Evolutionary conservation across 2,113 vertebrate species (phyloP).

Genomic region (Prunella himalayana): DNA sequence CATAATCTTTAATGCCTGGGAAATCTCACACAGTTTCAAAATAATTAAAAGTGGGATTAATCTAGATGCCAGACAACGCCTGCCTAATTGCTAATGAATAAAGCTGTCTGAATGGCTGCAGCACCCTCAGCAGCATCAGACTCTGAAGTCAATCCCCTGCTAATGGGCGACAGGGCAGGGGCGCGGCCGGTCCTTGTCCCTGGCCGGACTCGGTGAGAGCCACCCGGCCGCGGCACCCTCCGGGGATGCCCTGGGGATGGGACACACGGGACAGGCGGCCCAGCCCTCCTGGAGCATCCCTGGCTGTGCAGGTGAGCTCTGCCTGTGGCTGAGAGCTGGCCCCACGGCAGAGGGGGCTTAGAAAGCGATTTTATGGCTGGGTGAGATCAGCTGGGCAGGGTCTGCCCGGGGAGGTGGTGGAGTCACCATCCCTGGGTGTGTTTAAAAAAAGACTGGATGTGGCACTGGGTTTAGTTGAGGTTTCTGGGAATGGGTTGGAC

Average conservation of each 20-base stretch:
- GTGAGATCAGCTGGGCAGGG: neutral
- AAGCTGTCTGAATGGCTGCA: neutral
- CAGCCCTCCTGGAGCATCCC: neutral
- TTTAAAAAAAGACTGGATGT: neutral
- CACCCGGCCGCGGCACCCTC: neutral
- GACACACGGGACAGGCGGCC: accelerated
- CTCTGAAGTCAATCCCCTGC: neutral
- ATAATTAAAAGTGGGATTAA: slow-evolving; percentile 64
- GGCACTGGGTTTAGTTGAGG: neutral
- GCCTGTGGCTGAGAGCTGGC: accelerated
- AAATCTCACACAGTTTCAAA: slow-evolving; percentile 55
- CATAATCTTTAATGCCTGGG: slow-evolving; percentile 52
- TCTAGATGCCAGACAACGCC: slow-evolving; percentile 36
- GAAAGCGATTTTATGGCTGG: neutral
- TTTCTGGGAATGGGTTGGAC: neutral
- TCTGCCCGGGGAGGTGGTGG: neutral
- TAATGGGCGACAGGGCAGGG: neutral
- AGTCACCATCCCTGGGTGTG: neutral
- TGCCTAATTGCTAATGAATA: slow-evolving; percentile 33
- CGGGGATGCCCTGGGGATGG: neutral
- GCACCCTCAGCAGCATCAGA: neutral
- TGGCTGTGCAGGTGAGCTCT: neutral
- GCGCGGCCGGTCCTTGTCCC: neutral
- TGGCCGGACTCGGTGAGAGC: neutral
- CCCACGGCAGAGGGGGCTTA: accelerated